Evolutionary conservation across 2,113 vertebrate genomes (phyloP).

Genomic region (Phaetusa simplex): DNA sequence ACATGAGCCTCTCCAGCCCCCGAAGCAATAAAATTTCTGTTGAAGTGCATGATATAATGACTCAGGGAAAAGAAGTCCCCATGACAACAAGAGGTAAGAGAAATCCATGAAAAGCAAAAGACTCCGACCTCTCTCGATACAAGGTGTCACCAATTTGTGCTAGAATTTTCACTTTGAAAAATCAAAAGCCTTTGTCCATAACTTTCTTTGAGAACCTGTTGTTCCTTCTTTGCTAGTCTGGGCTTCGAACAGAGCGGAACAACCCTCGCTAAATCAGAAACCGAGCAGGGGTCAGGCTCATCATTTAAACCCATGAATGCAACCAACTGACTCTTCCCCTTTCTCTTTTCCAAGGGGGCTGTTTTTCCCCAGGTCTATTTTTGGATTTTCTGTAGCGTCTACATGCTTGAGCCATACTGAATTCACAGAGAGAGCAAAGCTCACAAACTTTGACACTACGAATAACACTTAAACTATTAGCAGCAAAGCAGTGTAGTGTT

Average conservation of each 20-base stretch:
- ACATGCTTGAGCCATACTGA: accelerated
- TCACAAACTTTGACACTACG: not conserved
- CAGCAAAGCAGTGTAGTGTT: not conserved
- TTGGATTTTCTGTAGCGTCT: not conserved
- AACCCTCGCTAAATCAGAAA: not conserved
- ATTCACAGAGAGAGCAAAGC: not conserved
- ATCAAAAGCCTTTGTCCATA: not conserved
- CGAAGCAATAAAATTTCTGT: slow-evolving; percentile 76
- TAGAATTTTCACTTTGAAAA: slow-evolving; percentile 39
- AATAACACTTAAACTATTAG: not conserved
- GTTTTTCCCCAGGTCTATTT: not conserved
- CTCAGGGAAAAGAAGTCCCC: slow-evolving; percentile 69
- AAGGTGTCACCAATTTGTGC: slow-evolving; percentile 36
- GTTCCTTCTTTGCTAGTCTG: not conserved
- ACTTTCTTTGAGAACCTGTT: not conserved
- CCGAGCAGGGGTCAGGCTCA: not conserved
- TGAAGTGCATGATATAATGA: slow-evolving; percentile 70
- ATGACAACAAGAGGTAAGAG: slow-evolving; percentile 64
- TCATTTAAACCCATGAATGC: not conserved
- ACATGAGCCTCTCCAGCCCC: slow-evolving; percentile 54
- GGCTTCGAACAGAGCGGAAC: not conserved
- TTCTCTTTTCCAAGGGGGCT: not conserved
- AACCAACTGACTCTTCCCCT: not conserved
- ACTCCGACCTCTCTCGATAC: slow-evolving; percentile 14
- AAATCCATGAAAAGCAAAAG: slow-evolving; percentile 41